Evolutionary conservation across 2,797 vertebrate genomes (phyloP).

Genomic region (Melanotaenia parkinsoni): DNA sequence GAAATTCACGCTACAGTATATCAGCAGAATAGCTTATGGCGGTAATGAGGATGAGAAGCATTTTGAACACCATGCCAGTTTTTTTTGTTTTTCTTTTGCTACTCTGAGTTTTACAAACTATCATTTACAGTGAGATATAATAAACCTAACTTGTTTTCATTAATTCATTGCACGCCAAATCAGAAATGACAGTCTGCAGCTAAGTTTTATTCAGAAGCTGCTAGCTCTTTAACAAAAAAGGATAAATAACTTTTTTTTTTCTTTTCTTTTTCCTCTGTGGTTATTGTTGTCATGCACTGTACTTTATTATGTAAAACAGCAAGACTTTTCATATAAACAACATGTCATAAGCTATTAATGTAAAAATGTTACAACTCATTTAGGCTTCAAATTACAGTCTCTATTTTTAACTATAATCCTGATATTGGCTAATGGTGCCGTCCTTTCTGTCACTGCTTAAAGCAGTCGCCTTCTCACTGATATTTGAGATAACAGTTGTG

Average conservation of each 20-base stretch:
- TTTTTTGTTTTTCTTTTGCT: constrained; percentile 6
- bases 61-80: constrained; percentile 40
- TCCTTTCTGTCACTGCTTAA: constrained; percentile 41
- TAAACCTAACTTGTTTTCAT: constrained; percentile 21
- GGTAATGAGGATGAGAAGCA: constrained; percentile 68
- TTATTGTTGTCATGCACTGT: constrained; percentile 34
- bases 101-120: constrained; percentile 30
- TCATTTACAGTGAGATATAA: constrained; percentile 30
- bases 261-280: constrained; percentile 1
- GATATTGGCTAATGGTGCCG: constrained; percentile 26
- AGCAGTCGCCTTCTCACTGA: constrained; percentile 48
- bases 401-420: constrained; percentile 64
- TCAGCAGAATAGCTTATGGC: constrained; percentile 70
- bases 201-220: constrained; percentile 11
- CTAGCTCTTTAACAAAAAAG: constrained; percentile 12
- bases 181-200: constrained; percentile 13
- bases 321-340: constrained; percentile 57
- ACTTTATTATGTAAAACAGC: constrained; percentile 53
- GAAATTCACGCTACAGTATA: constrained; percentile 69
- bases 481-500: constrained; percentile 59
- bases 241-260: not conserved
- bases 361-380: constrained; percentile 44
- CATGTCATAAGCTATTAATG: constrained; percentile 63
- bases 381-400: constrained; percentile 38
- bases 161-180: constrained; percentile 15